Evolutionary conservation across 1,140 invertebrate genomes (phyloP).

Genomic region (Lepidurus couesii): DNA sequence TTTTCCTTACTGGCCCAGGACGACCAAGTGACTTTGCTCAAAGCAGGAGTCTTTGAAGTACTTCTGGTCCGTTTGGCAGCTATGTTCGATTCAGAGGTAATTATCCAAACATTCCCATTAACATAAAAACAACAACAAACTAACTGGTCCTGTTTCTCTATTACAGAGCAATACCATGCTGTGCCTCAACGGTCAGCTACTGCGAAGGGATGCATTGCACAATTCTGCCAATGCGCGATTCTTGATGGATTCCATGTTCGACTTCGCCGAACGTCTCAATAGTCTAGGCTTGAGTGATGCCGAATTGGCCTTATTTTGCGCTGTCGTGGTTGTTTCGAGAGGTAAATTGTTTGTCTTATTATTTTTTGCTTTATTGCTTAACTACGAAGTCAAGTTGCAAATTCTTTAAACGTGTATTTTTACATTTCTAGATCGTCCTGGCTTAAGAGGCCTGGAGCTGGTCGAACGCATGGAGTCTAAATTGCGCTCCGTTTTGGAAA

Average conservation of each 20-base stretch:
- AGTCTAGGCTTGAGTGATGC: conserved; percentile 80
- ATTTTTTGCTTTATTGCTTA: neutral
- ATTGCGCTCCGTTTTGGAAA: conserved; percentile 75
- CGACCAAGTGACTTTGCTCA: conserved; percentile 93
- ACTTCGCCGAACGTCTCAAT: conserved; percentile 92
- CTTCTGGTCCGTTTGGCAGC: conserved; percentile 84
- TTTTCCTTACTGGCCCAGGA: conserved; percentile 90
- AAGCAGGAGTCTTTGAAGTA: conserved; percentile 91
- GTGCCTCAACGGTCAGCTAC: conserved; percentile 83
- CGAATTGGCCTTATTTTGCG: conserved; percentile 89
- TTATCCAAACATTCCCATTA: neutral
- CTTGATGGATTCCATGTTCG: conserved; percentile 93
- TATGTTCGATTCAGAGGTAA: conserved; percentile 67
- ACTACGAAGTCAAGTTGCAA: neutral
- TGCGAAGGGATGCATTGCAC: conserved; percentile 82
- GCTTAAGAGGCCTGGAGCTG: conserved; percentile 81
- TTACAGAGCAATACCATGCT: conserved; percentile 74
- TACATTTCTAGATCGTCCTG: conserved; percentile 65
- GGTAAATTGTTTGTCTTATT: conserved; percentile 49
- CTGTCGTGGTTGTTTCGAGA: conserved; percentile 87
- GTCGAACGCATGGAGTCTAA: conserved; percentile 88
- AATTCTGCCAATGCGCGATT: conserved; percentile 80
- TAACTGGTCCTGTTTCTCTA: neutral
- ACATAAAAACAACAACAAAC: neutral
- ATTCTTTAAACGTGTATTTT: conserved; percentile 20